phyloP scores from a whole-genome alignment of 2,888 invertebrate species.

The Microchrysa polita region DNA sequence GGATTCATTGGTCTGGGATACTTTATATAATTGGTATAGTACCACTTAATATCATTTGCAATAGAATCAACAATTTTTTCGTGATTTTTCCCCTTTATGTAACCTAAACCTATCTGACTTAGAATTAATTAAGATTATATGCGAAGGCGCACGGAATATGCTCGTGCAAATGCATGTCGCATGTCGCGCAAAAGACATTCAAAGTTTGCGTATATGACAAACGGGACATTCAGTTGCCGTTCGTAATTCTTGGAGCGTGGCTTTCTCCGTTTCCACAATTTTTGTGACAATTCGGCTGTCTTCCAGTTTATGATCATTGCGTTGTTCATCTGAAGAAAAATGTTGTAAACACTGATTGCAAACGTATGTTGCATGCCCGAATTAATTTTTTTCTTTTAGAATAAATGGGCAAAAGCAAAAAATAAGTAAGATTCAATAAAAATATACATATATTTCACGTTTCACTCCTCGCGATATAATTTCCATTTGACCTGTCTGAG shows the following conservation, averaged over 20 bases:
- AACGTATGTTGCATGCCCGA: background rate
- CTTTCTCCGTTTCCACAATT: slow-evolving; percentile 5
- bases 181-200: slow-evolving; percentile 39
- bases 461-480: too few species aligned
- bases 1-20: slow-evolving; percentile 14
- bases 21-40: background rate
- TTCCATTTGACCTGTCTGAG: too few species aligned
- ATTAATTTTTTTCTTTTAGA: too few species aligned
- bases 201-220: slow-evolving; percentile 41
- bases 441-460: too few species aligned
- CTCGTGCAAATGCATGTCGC: background rate
- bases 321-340: background rate
- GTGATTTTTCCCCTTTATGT: slow-evolving; percentile 20
- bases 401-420: too few species aligned
- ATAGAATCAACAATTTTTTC: slow-evolving; percentile 24
- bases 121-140: slow-evolving; percentile 37
- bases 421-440: too few species aligned
- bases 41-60: slow-evolving; percentile 20
- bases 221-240: slow-evolving; percentile 31
- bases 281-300: background rate
- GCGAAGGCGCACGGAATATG: slow-evolving; percentile 45
- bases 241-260: slow-evolving; percentile 8
- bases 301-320: background rate
- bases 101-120: slow-evolving; percentile 21
- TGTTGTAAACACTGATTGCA: slow-evolving; percentile 9